Base-by-base conservation (phyloP, 2,888 invertebrate species). In the Apamea crenata region DNA sequence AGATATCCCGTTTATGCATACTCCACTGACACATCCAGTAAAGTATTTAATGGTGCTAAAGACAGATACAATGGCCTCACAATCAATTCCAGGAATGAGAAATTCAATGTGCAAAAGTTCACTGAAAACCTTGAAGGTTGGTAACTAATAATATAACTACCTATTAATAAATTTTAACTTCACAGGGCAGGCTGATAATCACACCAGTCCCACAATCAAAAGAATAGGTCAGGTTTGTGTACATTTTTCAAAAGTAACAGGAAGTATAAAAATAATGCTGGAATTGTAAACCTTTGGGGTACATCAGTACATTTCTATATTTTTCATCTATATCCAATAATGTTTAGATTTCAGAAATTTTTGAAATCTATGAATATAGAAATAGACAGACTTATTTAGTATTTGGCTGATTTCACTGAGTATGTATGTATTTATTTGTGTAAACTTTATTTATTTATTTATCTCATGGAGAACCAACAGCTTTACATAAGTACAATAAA, bases 31-130 rank as follows among this genome's bases (percentile, higher is more conserved):
- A 66, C 81, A 63, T 25, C 83, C 16, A 81, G 83, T 44, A 77
- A 79, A 67, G 82, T 88, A 56, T 95, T 96, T 88, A 89, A 77
- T 70, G 95, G 95, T 61, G 90, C 86, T 72, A 91, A 81, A 82
- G 96, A 96, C 86, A 93, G 91, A 78, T 96, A 93, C 82, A 93
- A 95, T 90, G 95, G 95, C 53, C 88, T 96, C 10, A 96, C 95
- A 80, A 90, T 96, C 32, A 94, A 95, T 85, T 89, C 93, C 12
- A 77, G 80, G 21, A 86, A 91, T 82, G 93, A 95, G 80, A 91
- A 90, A 73, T 93, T 89, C 87, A 89, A 91, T 61, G 87, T 85
- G 36, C 79, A 88, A 61, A 85, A 86, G 12, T 95, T 96, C 83
- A 79, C 76, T n/a, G 78, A 83, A 44, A 94, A 89, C 74, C 91